Evolutionary conservation across 2,797 vertebrate species (phyloP), one percentile per base, ranked within the genome.

Genomic region (Hyperoplus lanceolatus): DNA sequence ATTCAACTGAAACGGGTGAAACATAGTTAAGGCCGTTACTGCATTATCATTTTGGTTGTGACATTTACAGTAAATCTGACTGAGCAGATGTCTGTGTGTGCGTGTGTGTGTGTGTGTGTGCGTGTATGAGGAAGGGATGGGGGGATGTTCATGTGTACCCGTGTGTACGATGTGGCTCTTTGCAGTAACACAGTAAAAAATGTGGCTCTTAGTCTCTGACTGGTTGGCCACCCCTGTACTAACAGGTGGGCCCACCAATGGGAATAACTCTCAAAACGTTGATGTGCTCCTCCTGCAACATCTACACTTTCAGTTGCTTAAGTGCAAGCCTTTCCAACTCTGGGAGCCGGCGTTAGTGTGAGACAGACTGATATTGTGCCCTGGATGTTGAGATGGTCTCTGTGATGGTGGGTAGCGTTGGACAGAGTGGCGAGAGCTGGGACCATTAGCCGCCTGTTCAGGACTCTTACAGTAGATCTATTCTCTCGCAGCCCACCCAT

Each of bases 401-500:
- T 84, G 79, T 81, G 74, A 86, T 75, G 70, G 87, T 87, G 85
- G 86, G 87, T 72, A 75, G 86, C 69, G 43, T 59, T 68, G 75
- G 75, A 87, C 65, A 54, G 43, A 66, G 81, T 60, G 64, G 29
- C 29, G 16, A 71, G 80, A 63, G 79, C 74, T 74, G 82, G 84
- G 75, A 89, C 83, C 80, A 90, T 90, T 84, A 88, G 77, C 85
- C 84, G 89, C 77, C 80, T 92, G 91, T 82, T 90, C 84, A 79
- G 81, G 58, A 81, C 80, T 75, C 76, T 80, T 91, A 93, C 93
- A 94, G 92, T 92, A 87, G 86, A 78, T 74, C 90, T 82, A 93
- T 94, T 94, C 90, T 92, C 85, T 89, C 63, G 57, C 86, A 82
- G 50, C 90, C 91, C 89, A 91, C 90, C 87, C 86, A 79, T 80